A percentile compares a stretch with the other conserved stretches of the same genome.
Evolutionary conservation across 2,888 invertebrate species (phyloP).

Genomic region (Heliconius cydno): DNA sequence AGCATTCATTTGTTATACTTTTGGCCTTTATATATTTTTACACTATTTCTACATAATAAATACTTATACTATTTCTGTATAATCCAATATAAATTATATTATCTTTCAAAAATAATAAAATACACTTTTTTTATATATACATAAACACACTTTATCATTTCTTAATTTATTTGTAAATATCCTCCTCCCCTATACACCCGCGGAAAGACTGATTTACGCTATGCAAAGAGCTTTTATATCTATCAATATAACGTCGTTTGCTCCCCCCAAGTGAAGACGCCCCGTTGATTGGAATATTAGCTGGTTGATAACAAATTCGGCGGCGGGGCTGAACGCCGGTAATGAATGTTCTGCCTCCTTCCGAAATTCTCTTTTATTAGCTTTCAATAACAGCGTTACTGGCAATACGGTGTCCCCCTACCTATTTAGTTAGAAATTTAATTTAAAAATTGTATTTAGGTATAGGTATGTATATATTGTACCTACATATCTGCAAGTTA

Average conservation of each 20-base stretch:
- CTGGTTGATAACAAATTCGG: constrained; percentile 69
- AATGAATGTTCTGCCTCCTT: constrained; percentile 56
- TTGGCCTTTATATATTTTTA: not conserved
- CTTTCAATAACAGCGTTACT: constrained; percentile 45
- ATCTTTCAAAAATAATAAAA: not conserved
- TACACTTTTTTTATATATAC: not conserved
- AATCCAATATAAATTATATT: not conserved
- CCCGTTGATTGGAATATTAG: constrained; percentile 70
- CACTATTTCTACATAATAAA: not conserved
- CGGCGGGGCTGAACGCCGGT: constrained; percentile 62
- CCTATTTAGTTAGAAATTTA: not conserved
- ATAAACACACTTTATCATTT: not conserved
- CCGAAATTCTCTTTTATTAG: constrained; percentile 51
- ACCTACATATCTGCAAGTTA: not conserved
- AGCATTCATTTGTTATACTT: not conserved
- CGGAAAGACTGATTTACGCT: constrained; percentile 22
- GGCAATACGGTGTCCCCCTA: constrained; percentile 4
- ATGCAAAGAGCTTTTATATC: constrained; percentile 41
- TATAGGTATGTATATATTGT: not conserved
- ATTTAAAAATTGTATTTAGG: constrained; percentile 8
- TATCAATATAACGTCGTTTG: constrained; percentile 48
- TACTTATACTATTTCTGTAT: not conserved
- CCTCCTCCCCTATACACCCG: not conserved
- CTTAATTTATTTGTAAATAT: not conserved
- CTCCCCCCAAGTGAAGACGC: constrained; percentile 46